Base-by-base conservation (phyloP, 2,888 invertebrate genomes). In the Drosophila nigritarsus region DNA sequence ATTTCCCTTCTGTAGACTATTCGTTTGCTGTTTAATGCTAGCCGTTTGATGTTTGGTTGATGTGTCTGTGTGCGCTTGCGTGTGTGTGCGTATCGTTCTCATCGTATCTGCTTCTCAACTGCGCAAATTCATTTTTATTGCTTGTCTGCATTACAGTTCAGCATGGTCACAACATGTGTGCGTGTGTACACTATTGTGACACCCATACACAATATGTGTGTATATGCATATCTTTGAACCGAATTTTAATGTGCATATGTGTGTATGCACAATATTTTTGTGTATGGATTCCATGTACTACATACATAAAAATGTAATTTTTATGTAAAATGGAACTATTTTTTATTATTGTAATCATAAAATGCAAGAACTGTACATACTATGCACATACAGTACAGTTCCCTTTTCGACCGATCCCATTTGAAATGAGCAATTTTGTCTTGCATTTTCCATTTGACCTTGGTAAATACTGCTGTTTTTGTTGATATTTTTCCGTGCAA, bases 31-130 rank as follows among this genome's bases (percentile, higher is more conserved):
- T 61, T 20, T 40, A 2, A 6, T 34, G 18, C 9, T 15, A n/a
- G 4, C 24, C 38, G 7, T 18, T 18, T 9, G 30, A 30, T 30
- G 30, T 30, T 38, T 18, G 18, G 18, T 36, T 32, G 13, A 49
- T 64, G 11, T 64, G 38, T 59, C 27, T 63, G 29, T 27, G 24
- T 13, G 75, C 62, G 65, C 75, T 74, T 65, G 61, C 64, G 68
- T 74, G 62, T 60, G 67, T 49, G 60, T 49, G 69, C 20, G 34
- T 63, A 15, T 48, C 6, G 13, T n/a, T 75, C 62, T 56, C 36
- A 60, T 60, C 70, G 65, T 63, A 78, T 75, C 80, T 64, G 45
- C 30, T 29, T 48, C 53, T 45, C 5, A 32, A 20, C 49, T 40
- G 29, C 20, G 42, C 67, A 48, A 30, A 36, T 36, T 29, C 20